phyloP scores from a whole-genome alignment of 2,113 vertebrate species.

The Saccopteryx leptura region DNA sequence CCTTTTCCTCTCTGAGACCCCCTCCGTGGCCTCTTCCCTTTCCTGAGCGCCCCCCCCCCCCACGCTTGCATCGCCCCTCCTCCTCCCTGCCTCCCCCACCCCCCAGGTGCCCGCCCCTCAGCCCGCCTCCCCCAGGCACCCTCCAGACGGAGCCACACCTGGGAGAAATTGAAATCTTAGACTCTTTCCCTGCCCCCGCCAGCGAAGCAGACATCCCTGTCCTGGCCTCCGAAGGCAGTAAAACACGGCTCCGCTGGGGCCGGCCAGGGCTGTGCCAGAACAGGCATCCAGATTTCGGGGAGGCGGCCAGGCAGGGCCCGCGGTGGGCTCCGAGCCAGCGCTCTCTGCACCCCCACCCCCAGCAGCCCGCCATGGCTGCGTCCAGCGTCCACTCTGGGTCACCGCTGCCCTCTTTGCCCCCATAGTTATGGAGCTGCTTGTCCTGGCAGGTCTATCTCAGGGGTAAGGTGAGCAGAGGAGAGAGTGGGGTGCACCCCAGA shows the following conservation, averaged over 20 bases:
- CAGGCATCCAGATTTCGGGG: conserved; percentile 52
- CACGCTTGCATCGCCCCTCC: background rate
- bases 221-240: conserved; percentile 57
- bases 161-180: conserved; percentile 84
- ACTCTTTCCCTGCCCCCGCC: conserved; percentile 69
- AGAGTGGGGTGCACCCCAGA: background rate
- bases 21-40: background rate
- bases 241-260: conserved; percentile 62
- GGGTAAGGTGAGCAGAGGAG: background rate
- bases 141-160: conserved; percentile 81
- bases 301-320: background rate
- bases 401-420: background rate
- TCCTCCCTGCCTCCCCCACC: background rate
- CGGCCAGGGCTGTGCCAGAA: conserved; percentile 62
- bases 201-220: conserved; percentile 69
- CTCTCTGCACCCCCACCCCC: background rate
- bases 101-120: conserved; percentile 70
- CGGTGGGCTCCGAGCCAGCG: conserved; percentile 43
- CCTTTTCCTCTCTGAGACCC: background rate
- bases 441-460: background rate
- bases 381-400: background rate
- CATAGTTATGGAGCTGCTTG: background rate
- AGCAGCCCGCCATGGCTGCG: background rate
- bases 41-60: background rate
- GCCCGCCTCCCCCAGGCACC: conserved; percentile 76